A percentile compares a stretch with the other conserved stretches of the same genome.
These are phyloP conservation scores for Gymnoscelis rufifasciata DNA, from an alignment of 2,888 invertebrate genomes.

Conservation along the genomic window DNA sequence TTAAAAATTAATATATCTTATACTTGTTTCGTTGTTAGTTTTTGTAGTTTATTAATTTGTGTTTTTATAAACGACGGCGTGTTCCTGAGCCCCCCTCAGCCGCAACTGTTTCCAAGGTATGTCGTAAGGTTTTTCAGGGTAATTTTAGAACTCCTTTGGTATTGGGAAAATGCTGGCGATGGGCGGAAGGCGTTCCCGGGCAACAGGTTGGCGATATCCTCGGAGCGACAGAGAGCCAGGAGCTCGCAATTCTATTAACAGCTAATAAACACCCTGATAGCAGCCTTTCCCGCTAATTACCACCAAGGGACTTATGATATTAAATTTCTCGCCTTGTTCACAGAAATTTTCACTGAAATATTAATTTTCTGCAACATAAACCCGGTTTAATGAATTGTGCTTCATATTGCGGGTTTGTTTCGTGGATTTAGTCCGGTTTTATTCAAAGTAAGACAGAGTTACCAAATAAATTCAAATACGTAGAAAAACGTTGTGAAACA, in stretches of 20 bases:
- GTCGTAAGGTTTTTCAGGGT: conserved; percentile 28
- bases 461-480: background rate
- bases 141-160: conserved; percentile 22
- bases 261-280: conserved; percentile 61
- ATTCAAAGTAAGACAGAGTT: background rate
- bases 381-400: conserved; percentile 34
- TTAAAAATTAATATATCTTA: conserved; percentile 11
- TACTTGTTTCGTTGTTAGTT: conserved; percentile 20
- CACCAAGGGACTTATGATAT: conserved; percentile 52
- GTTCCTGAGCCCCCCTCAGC: conserved; percentile 19
- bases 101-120: conserved; percentile 26
- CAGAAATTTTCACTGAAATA: conserved; percentile 44
- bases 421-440: conserved; percentile 11
- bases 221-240: conserved; percentile 47
- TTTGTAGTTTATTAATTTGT: conserved; percentile 49
- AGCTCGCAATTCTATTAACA: conserved; percentile 60
- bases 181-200: conserved; percentile 77
- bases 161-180: conserved; percentile 42
- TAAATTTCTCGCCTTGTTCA: conserved; percentile 50
- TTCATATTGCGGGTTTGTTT: conserved; percentile 19
- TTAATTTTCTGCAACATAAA: conserved; percentile 41
- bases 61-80: conserved; percentile 42
- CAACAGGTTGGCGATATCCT: conserved; percentile 64
- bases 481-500: too few species aligned
- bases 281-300: conserved; percentile 58